Evolutionary conservation across 2,888 invertebrate genomes (phyloP).

Genomic region (Spilarctia lutea): DNA sequence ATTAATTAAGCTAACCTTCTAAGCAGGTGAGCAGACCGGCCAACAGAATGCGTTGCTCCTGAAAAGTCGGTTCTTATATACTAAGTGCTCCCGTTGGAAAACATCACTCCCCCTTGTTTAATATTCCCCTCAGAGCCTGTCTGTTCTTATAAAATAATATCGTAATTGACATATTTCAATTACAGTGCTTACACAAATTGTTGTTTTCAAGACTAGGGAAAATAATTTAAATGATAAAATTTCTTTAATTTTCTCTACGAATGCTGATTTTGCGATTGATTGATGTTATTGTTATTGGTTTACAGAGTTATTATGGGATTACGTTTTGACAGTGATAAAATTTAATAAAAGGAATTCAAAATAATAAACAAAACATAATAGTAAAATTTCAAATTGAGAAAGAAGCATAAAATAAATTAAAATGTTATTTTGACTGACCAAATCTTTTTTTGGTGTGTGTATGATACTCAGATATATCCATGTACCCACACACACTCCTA

Average conservation of each 20-base stretch:
- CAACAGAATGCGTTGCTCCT: constrained; percentile 55
- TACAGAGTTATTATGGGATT: not conserved
- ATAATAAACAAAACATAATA: no score
- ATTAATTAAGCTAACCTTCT: constrained; percentile 44
- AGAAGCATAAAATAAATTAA: no score
- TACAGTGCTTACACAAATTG: constrained; percentile 68
- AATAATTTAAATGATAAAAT: constrained; percentile 45
- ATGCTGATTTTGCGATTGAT: constrained; percentile 16
- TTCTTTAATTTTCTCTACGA: constrained; percentile 23
- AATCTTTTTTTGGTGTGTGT: no score
- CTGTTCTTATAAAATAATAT: constrained; percentile 62
- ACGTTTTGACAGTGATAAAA: not conserved
- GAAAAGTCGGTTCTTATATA: constrained; percentile 67
- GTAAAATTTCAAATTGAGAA: no score
- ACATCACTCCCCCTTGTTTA: constrained; percentile 79
- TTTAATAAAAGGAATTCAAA: not conserved
- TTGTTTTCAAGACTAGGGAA: constrained; percentile 65
- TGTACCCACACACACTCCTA: no score
- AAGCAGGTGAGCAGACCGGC: constrained; percentile 20
- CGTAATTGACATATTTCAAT: constrained; percentile 83
- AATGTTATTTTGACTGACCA: no score
- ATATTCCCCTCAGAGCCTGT: constrained; percentile 78
- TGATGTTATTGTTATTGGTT: constrained; percentile 13
- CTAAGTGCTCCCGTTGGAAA: constrained; percentile 57
- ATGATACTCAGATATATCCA: no score